phyloP scores from a whole-genome alignment of 2,797 vertebrate species.

The Champsocephalus gunnari region DNA sequence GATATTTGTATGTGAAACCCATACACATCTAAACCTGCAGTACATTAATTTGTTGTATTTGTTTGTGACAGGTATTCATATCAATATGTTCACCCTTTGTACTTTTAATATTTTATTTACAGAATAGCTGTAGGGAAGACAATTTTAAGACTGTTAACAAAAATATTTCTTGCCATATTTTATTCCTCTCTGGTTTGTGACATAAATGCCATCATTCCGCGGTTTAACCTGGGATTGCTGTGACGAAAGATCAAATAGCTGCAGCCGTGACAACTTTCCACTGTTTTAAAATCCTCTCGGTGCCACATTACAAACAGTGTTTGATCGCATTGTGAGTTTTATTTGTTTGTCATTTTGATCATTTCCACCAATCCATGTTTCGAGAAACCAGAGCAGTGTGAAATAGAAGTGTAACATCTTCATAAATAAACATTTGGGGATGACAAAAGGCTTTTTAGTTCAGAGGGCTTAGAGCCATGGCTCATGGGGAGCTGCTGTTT shows the following conservation, averaged over 20 bases:
- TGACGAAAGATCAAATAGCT: slow-evolving; percentile 2
- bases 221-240: background rate
- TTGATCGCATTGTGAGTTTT: slow-evolving; percentile 10
- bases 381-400: slow-evolving; percentile 55
- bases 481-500: slow-evolving; percentile 51
- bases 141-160: slow-evolving; percentile 37
- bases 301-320: background rate
- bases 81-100: background rate
- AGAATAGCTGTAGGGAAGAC: slow-evolving; percentile 7
- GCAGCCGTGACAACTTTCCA: background rate
- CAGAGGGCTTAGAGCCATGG: slow-evolving; percentile 47
- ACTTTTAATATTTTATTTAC: slow-evolving; percentile 14
- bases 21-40: slow-evolving; percentile 14
- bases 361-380: slow-evolving; percentile 50
- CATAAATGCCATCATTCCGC: background rate
- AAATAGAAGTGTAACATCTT: slow-evolving; percentile 61
- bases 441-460: slow-evolving; percentile 58
- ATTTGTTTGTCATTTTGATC: slow-evolving; percentile 57
- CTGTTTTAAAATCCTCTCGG: slow-evolving; percentile 12
- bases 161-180: slow-evolving; percentile 18
- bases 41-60: slow-evolving; percentile 11
- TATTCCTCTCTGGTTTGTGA: slow-evolving; percentile 22
- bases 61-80: slow-evolving; percentile 7
- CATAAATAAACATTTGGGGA: slow-evolving; percentile 58
- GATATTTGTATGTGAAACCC: slow-evolving; percentile 12